Percentiles rank a stretch among this genome's conserved stretches.
Conservation (phyloP, 2,888 invertebrate genomes). For the Lissonota sp. region DNA sequence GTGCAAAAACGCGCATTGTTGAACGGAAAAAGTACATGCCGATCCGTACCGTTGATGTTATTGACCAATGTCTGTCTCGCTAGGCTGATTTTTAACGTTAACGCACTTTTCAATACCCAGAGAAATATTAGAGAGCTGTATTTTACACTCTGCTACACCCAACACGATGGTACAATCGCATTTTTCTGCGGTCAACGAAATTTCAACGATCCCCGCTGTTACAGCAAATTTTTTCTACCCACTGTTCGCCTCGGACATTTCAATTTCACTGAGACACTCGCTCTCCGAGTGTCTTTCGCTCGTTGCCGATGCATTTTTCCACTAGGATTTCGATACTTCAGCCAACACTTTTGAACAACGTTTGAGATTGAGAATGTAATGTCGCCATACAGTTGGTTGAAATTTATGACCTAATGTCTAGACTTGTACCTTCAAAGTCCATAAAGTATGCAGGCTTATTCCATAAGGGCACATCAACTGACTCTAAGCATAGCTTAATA, state of each 20-base stretch:
- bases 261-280: neutral
- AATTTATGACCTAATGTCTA: conserved; percentile 38
- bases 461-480: too few relatives aligned
- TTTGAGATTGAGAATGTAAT: conserved; percentile 23
- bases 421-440: neutral
- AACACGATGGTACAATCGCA: conserved; percentile 20
- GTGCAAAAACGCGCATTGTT: neutral
- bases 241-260: neutral
- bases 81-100: conserved; percentile 60
- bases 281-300: neutral
- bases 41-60: conserved; percentile 41
- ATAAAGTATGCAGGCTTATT: too few relatives aligned
- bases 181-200: conserved; percentile 62
- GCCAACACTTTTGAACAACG: neutral
- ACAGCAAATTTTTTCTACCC: conserved; percentile 15
- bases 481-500: neutral
- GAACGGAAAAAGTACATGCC: conserved; percentile 48
- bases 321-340: conserved; percentile 3
- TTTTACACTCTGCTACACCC: conserved; percentile 10
- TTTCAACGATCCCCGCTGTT: conserved; percentile 42
- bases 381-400: conserved; percentile 10
- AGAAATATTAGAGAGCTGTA: conserved; percentile 57
- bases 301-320: conserved; percentile 1
- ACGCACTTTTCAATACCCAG: conserved; percentile 36
- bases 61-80: conserved; percentile 59